Percentiles rank a stretch among this genome's conserved stretches.
phyloP scores from a whole-genome alignment of 2,113 vertebrate species.

The Dasyprocta punctata region DNA sequence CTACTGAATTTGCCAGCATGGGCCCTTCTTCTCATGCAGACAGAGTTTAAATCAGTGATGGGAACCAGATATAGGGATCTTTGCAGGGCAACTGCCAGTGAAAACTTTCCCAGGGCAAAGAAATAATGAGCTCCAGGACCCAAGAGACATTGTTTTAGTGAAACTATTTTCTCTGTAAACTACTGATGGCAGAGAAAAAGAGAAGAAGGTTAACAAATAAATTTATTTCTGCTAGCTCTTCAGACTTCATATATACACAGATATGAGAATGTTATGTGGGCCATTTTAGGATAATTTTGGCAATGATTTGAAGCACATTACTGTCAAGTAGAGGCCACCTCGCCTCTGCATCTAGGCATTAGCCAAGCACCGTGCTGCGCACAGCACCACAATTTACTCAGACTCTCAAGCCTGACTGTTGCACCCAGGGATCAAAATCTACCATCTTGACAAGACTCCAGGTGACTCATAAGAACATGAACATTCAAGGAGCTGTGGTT shows the following conservation, averaged over 20 bases:
- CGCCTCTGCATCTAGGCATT: not conserved
- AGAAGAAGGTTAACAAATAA: conserved; percentile 21
- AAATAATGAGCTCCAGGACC: conserved; percentile 66
- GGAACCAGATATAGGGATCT: conserved; percentile 6
- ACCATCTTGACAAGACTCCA: not conserved
- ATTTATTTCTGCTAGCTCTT: not conserved
- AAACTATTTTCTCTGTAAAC: conserved; percentile 60
- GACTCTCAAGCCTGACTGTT: not conserved
- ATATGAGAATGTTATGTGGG: not conserved
- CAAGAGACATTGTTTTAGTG: conserved; percentile 23
- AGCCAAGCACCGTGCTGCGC: too few species aligned
- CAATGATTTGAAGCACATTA: not conserved
- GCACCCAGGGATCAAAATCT: not conserved
- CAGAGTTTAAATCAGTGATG: conserved; percentile 40
- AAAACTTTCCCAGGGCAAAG: conserved; percentile 57
- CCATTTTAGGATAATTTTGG: not conserved
- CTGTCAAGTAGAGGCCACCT: not conserved
- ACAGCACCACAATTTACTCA: not conserved
- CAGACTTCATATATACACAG: not conserved
- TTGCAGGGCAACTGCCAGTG: conserved; percentile 47
- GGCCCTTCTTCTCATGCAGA: conserved; percentile 42
- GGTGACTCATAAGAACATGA: not conserved
- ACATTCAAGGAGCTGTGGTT: not conserved
- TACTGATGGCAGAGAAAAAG: conserved; percentile 33
- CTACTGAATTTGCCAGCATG: conserved; percentile 24